Evolutionary conservation across 2,888 invertebrate species (phyloP), one percentile per base, ranked within the genome.

Genomic region (Cancer borealis): DNA sequence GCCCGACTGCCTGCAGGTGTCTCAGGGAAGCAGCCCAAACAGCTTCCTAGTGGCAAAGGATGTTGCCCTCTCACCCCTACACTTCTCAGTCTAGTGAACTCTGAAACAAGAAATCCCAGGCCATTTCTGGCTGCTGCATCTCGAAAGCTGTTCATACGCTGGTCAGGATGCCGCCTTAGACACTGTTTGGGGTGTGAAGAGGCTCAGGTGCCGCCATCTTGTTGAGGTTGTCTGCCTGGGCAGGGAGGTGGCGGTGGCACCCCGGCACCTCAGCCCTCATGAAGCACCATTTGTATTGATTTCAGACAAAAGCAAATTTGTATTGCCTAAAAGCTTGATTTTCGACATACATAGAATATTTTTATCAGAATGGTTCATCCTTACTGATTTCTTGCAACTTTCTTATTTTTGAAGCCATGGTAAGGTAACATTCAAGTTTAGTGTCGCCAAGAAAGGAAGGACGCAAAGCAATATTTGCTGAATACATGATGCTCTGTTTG

Each of bases 191-290:
- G 10, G 26, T 73, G 10, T 73, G 26, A 73, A 26, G 73, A 73
- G 73, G 73, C 26, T 73, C 73, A 73, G 73, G 73, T 26, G 10
- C 26, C 73, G 73, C 26, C 26, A 73, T 73, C 10, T 26, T 73
- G 73, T 26, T 26, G 66, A n/a, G 8, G 66, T n/a, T 8, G 8
- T n/a, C n/a, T 73, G 73, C 73, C 26, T 84, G 39, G 30, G 14
- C 26, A n/a, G 73, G 21, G 60, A 79, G 73, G 10, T 26, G 73
- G 73, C 73, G n/a, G 73, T 26, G 73, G 73, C 73, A 79, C 73
- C 73, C 73, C 10, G 73, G 73, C 73, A 79, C 88, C 88, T 47
- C 47, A 14, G 17, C 88, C 88, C 73, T 88, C 46, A 45, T 30
- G 10, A 88, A 12, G 21, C 88, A 88, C 45, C 45, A 12, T 5